Evolutionary conservation across 2,797 vertebrate genomes (phyloP).

Genomic region (Thamnophis elegans): DNA sequence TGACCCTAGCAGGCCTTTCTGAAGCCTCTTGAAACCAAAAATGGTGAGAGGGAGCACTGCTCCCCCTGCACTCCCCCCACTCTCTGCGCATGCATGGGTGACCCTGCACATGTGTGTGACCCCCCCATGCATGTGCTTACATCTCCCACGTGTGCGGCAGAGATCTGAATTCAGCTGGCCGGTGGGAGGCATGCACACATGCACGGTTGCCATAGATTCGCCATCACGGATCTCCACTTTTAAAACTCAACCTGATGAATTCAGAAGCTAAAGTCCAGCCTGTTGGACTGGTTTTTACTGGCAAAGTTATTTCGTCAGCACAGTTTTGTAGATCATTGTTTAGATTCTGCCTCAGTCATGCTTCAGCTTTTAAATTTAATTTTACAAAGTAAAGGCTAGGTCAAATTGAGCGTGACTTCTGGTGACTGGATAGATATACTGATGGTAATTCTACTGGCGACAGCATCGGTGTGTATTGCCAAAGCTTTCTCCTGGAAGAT

Average conservation of each 20-base stretch:
- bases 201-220: too few species aligned
- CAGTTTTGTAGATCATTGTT: neutral
- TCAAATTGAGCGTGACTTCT: neutral
- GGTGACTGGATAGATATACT: neutral
- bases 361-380: neutral
- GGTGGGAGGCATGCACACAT: too few species aligned
- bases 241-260: neutral
- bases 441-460: neutral
- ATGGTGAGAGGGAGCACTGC: too few species aligned
- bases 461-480: neutral
- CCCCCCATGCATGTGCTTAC: too few species aligned
- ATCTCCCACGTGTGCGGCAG: too few species aligned
- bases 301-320: neutral
- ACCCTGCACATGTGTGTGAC: too few species aligned
- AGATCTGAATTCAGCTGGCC: too few species aligned
- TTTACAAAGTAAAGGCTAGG: neutral
- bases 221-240: neutral
- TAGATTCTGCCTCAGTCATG: neutral
- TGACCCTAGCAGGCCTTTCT: too few species aligned
- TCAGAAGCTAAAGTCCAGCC: conserved; percentile 14
- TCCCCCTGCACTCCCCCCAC: too few species aligned
- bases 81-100: too few species aligned
- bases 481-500: neutral
- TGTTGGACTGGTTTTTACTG: neutral
- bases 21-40: too few species aligned